Percentiles rank a stretch among this genome's conserved stretches.
These are phyloP conservation scores for Macrotis lagotis DNA, from an alignment of 2,113 vertebrate species.

Conservation along the genomic window DNA sequence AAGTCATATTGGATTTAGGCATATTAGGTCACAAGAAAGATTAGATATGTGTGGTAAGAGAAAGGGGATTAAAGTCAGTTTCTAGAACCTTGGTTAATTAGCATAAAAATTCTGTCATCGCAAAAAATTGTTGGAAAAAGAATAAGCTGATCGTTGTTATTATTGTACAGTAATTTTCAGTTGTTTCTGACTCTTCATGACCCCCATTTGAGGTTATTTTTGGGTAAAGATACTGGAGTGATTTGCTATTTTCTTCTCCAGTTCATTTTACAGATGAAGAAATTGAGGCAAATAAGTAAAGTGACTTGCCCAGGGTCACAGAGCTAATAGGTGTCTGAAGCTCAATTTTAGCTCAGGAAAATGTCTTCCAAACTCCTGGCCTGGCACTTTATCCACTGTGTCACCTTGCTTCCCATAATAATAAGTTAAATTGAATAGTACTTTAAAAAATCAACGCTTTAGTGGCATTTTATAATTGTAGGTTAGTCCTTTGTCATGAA, in stretches of 20 bases:
- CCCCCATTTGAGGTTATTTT: not conserved
- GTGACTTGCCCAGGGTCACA: not conserved
- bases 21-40: not conserved
- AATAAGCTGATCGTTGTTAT: not conserved
- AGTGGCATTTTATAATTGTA: not conserved
- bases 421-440: not conserved
- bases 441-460: not conserved
- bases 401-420: not conserved
- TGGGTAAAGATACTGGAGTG: not conserved
- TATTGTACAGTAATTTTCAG: not conserved
- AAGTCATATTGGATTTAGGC: not conserved
- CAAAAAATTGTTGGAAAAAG: not conserved
- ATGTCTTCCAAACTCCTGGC: accelerated
- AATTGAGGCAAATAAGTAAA: not conserved
- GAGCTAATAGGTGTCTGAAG: not conserved
- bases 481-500: not conserved
- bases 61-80: not conserved
- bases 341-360: not conserved
- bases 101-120: not conserved
- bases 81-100: not conserved
- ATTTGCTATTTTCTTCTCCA: not conserved
- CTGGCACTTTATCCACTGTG: not conserved
- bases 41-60: not conserved
- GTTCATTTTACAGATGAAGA: not conserved
- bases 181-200: not conserved